phyloP scores from a whole-genome alignment of 2,888 invertebrate genomes.

The Odontothrips loti region DNA sequence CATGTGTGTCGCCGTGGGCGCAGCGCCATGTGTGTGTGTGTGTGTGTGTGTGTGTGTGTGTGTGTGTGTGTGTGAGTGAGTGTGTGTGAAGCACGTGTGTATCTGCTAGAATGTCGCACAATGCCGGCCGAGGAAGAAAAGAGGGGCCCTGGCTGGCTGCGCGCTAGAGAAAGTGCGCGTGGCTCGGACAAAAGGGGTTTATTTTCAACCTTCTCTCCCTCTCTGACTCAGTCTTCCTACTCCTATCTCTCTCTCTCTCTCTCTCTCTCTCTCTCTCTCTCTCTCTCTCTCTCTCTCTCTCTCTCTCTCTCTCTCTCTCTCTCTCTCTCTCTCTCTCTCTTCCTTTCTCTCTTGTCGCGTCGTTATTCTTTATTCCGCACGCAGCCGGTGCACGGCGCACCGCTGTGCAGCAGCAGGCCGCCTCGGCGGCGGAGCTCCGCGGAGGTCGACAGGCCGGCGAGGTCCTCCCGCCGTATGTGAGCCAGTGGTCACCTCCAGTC shows the following conservation, averaged over 20 bases:
- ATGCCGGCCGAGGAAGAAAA: neutral
- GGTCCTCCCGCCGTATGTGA: no score
- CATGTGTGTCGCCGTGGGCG: no score
- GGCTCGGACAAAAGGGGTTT: neutral
- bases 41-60: no score
- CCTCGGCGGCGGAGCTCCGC: neutral
- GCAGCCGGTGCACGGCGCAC: neutral
- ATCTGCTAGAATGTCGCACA: no score
- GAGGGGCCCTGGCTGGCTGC: neutral
- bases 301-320: neutral
- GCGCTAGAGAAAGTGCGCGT: neutral
- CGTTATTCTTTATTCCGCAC: neutral
- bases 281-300: constrained; percentile 1
- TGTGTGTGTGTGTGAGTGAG: no score
- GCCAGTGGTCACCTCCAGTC: no score
- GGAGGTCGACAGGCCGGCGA: no score
- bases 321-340: neutral
- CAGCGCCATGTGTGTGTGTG: no score
- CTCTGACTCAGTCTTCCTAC: neutral
- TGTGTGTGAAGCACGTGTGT: no score
- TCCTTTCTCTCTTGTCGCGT: neutral
- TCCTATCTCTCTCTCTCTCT: neutral
- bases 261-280: neutral
- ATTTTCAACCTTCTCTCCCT: neutral
- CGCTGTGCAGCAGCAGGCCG: neutral